Base-by-base conservation (phyloP, 2,113 vertebrate genomes). In the Dipodomys merriami region DNA sequence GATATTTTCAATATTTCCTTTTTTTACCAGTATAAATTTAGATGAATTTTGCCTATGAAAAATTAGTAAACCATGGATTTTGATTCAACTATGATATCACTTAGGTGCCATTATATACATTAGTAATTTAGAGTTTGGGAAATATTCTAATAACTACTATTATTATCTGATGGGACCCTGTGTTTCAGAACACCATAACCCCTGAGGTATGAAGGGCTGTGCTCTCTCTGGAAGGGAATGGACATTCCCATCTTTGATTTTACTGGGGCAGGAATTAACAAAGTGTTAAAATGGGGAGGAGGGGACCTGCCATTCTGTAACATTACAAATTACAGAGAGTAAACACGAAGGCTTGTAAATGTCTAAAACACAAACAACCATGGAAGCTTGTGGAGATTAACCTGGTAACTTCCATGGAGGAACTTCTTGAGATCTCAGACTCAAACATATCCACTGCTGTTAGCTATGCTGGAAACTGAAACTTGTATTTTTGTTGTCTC, bases 41-140 rank as follows among this genome's bases (percentile, higher is more conserved):
- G 53, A 16, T 57, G 25, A 6, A 76, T 44, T 91, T 87, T 84
- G 9, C 15, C 12, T 82, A 86, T 91, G 65, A 92, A 94, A 95
- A 94, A 85, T 62, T 71, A 81, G 12, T 35, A 94, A 92, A 89
- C 30, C 18, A 44, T 44, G 27, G 23, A 67, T 88, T 91, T 87
- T 76, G 11, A 65, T 73, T 7, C 16, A 80, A 62, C 6, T 53
- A 2, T 68, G 7, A 30, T 3, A 46, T 64, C 11, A 0, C 5
- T 83, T 1, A 23, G 67, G 39, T 67, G 8, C 10, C 64, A 2
- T 33, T 64, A 2, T 83, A 92, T 79, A 91, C 20, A 84, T 79
- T 49, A 62, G 71, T 76, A 85, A 62, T 33, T 6, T 35, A 89
- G 27, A 71, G 6, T n/a, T 83, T 27, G n/a, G 33, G 27, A 91